Base-by-base conservation (phyloP, 1,140 invertebrate genomes). In the Eumaeus atala region DNA sequence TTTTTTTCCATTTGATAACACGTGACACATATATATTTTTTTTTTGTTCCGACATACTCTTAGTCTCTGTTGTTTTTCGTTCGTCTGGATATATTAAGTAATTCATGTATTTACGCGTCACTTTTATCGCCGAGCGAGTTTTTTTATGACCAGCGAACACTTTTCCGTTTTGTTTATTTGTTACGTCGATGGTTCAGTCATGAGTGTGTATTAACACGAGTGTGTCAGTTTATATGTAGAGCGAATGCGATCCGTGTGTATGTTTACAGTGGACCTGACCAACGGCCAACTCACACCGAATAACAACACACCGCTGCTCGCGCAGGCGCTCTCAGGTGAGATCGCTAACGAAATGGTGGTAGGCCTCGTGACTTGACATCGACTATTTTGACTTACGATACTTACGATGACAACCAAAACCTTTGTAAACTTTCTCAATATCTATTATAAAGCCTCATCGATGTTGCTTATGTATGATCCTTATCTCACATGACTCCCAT, bases 241-340 rank as follows among this genome's bases (percentile, higher is more conserved):
- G 72, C 62, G 75, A 70, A 77, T 84, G 80, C 80, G 82, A 87
- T 77, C 72, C 72, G 84, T 89, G 76, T 90, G 78, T 90, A 84
- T 91, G 86, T 92, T 93, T 93, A 91, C 93, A 97, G 95, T 96
- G 92, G 95, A 97, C 90, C 92, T 97, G 89, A 95, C 93, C 89
- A 97, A 96, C 89, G 95, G 95, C 88, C 95, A 96, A 90, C 92
- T 96, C 83, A 96, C 95, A 82, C 95, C 95, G 77, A 96, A 96
- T 91, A 96, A 96, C 93, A 96, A 95, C 89, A 95, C 94, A 84
- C 95, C 95, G 80, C 92, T 96, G 87, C 93, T 96, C 88, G 96
- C 95, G 87, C 95, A 96, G 90, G 95, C 95, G 72, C 92, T 96
- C 87, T 97, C 95, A 95, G 95, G 95, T 97, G 93, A 91, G 75